Evolutionary conservation across 2,888 invertebrate species (phyloP).

Genomic region (Drosophila sordidula): DNA sequence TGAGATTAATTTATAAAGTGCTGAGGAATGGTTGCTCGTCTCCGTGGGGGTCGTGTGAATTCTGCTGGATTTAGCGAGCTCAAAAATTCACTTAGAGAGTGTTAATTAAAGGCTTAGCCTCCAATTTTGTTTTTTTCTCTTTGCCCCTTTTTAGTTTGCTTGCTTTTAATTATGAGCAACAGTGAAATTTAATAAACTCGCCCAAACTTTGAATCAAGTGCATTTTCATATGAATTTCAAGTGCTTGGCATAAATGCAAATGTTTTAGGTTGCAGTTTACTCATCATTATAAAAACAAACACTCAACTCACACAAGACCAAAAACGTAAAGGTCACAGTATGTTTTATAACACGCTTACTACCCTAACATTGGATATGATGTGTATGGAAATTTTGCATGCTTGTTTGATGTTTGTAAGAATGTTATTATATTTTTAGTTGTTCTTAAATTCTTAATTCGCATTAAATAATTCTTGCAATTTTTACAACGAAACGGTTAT

Average conservation of each 20-base stretch:
- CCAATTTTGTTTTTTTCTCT: constrained; percentile 1
- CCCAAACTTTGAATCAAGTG: constrained; percentile 16
- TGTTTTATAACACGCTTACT: constrained; percentile 14
- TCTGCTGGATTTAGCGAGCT: constrained; percentile 23
- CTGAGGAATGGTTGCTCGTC: constrained; percentile 4
- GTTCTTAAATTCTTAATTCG: no score
- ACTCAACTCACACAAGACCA: constrained; percentile 6
- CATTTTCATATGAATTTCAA: constrained; percentile 33
- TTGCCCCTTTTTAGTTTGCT: background rate
- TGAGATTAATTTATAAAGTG: constrained; percentile 62
- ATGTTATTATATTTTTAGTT: background rate
- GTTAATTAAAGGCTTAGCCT: constrained; percentile 47
- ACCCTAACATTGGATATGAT: constrained; percentile 3
- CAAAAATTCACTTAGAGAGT: constrained; percentile 23
- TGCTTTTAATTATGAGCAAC: constrained; percentile 20
- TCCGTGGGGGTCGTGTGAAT: constrained; percentile 11
- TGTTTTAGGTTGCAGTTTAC: constrained; percentile 30
- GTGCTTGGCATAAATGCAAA: constrained; percentile 48
- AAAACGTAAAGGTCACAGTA: constrained; percentile 31
- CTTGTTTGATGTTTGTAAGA: background rate
- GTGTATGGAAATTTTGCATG: no score
- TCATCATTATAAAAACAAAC: constrained; percentile 43
- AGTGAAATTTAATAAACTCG: constrained; percentile 42
- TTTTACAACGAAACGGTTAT: no score
- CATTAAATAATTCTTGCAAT: no score